A percentile compares a stretch with the other conserved stretches of the same genome.
Evolutionary conservation across 2,888 invertebrate genomes (phyloP).

Genomic region (Synanthedon andrenaeformis): DNA sequence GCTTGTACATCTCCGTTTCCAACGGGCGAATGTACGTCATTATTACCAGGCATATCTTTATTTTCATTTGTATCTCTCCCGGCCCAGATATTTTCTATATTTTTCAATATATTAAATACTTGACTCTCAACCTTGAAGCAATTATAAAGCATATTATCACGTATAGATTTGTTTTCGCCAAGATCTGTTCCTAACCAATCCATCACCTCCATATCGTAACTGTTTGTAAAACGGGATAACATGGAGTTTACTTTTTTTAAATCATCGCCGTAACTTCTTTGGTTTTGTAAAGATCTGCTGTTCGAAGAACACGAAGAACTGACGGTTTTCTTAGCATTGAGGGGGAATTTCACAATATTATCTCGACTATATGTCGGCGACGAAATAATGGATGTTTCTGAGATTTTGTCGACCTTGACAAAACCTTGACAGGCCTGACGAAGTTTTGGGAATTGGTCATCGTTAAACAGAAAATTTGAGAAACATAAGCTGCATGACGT

Average conservation of each 20-base stretch:
- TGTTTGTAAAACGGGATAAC: not conserved
- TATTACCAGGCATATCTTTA: no score
- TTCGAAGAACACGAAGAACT: no score
- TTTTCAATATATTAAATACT: no score
- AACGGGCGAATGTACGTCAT: no score
- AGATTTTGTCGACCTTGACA: slow-evolving; percentile 13
- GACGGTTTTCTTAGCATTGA: no score
- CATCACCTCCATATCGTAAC: not conserved
- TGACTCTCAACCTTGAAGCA: no score
- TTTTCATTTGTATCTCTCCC: no score
- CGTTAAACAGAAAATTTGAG: slow-evolving; percentile 33
- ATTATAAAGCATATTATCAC: no score
- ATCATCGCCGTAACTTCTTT: not conserved
- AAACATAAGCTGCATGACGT: slow-evolving; percentile 30
- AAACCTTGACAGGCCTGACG: slow-evolving; percentile 13
- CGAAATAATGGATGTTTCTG: not conserved
- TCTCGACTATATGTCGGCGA: not conserved
- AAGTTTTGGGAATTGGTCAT: slow-evolving; percentile 42
- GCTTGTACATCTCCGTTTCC: no score
- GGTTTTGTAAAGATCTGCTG: no score
- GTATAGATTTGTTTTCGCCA: no score
- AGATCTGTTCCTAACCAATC: not conserved
- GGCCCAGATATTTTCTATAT: no score
- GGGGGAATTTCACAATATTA: not conserved
- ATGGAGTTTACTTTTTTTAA: not conserved